phyloP scores from a whole-genome alignment of 2,797 vertebrate species.

The Picus viridis region DNA sequence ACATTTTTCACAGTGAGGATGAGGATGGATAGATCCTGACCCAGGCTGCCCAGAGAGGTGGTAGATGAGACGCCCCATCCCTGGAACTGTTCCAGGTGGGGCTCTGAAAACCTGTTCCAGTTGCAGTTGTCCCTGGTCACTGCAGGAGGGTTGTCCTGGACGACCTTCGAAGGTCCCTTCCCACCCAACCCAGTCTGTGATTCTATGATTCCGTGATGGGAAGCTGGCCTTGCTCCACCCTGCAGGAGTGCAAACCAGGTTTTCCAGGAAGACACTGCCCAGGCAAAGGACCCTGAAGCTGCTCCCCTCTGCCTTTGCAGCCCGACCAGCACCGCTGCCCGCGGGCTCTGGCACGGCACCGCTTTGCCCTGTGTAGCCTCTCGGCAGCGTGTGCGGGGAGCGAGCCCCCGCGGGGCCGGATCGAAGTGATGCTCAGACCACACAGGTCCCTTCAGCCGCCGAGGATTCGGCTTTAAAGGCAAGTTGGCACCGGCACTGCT shows the following conservation, averaged over 20 bases:
- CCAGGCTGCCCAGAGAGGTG: background rate
- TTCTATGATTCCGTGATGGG: background rate
- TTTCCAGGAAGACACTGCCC: background rate
- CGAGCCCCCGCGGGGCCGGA: accelerated
- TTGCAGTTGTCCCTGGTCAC: background rate
- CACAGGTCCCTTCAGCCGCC: background rate
- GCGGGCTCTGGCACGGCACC: accelerated
- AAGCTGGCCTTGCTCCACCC: background rate
- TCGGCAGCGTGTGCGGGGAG: background rate
- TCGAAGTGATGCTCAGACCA: conserved; percentile 11
- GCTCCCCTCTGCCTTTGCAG: background rate
- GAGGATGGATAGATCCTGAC: background rate
- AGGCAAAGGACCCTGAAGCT: background rate
- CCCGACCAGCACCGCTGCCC: accelerated
- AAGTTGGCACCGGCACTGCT: background rate
- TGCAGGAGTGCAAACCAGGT: accelerated
- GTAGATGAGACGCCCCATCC: background rate
- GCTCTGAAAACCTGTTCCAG: background rate
- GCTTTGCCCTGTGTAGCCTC: accelerated
- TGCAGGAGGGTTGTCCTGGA: background rate
- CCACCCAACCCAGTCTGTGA: background rate
- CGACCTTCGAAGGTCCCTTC: background rate
- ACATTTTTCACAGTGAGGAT: background rate
- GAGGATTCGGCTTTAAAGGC: background rate
- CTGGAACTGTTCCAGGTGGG: background rate